A percentile compares a stretch with the other conserved stretches of the same genome.
Conservation (phyloP, 2,797 vertebrate species). For the Parauchenoglanis punctatus region DNA sequence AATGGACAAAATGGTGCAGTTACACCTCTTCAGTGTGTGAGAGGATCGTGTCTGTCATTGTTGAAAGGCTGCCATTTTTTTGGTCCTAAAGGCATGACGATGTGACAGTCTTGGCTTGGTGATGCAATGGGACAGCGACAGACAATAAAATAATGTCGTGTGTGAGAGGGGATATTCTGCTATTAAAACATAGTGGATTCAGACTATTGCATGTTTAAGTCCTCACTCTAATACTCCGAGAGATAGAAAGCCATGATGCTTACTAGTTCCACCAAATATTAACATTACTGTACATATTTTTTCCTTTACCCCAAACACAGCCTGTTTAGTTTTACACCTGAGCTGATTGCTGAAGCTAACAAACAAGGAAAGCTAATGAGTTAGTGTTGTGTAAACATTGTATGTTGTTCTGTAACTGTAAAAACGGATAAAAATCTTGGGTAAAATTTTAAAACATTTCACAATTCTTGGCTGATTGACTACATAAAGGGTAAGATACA, state of each 20-base stretch:
- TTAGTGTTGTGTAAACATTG: neutral
- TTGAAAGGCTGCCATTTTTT: slow-evolving; percentile 33
- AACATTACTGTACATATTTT: neutral
- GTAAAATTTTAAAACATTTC: neutral
- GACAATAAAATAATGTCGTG: neutral
- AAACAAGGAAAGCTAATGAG: neutral
- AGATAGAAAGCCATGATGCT: neutral
- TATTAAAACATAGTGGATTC: neutral
- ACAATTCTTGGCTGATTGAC: neutral
- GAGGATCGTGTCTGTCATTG: slow-evolving; percentile 3
- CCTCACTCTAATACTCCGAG: neutral
- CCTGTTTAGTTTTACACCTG: neutral
- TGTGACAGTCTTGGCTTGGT: slow-evolving; percentile 35
- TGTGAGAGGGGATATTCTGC: neutral
- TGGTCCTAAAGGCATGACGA: slow-evolving; percentile 33
- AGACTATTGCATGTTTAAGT: neutral
- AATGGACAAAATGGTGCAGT: slow-evolving; percentile 5
- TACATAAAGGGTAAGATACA: neutral
- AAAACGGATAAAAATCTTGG: neutral
- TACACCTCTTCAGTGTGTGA: slow-evolving; percentile 27
- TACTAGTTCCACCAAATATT: neutral
- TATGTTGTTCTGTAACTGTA: neutral
- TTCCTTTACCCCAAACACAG: neutral
- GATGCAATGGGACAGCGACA: slow-evolving; percentile 3
- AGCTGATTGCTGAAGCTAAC: neutral